Percentiles rank a stretch among this genome's conserved stretches.
Conservation (phyloP, 2,888 invertebrate species). For the Yponomeuta malinellus region DNA sequence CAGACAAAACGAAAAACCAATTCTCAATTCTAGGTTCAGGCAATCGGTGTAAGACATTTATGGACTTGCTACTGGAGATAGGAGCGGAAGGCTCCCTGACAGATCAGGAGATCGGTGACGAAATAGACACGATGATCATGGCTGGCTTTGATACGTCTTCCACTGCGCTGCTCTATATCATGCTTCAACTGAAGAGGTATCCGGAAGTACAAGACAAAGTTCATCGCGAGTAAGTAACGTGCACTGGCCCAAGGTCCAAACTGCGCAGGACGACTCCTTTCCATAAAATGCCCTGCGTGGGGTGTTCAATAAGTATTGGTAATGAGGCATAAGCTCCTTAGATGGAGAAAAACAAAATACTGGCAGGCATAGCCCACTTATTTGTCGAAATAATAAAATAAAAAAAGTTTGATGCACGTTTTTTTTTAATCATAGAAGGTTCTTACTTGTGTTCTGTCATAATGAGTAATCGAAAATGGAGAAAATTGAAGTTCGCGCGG, state of each 20-base stretch:
- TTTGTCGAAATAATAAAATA: too few species aligned
- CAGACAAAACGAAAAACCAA: neutral
- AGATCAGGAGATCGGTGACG: constrained; percentile 14
- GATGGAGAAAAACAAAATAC: too few species aligned
- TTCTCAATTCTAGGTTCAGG: constrained; percentile 3
- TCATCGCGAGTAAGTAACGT: constrained; percentile 15
- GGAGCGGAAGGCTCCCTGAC: constrained; percentile 12
- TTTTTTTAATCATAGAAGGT: too few species aligned
- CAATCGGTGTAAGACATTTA: constrained; percentile 12
- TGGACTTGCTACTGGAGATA: constrained; percentile 16
- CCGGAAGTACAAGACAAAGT: constrained; percentile 16
- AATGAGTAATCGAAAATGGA: too few species aligned
- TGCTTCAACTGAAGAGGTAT: constrained; percentile 14
- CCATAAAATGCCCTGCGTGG: too few species aligned
- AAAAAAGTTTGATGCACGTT: too few species aligned
- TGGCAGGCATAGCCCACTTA: too few species aligned
- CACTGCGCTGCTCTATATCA: neutral
- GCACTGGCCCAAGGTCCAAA: neutral
- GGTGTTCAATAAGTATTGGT: too few species aligned
- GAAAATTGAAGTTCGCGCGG: too few species aligned
- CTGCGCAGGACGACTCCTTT: too few species aligned
- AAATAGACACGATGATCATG: constrained; percentile 14
- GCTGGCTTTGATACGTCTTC: constrained; percentile 16
- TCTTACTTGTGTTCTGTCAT: too few species aligned
- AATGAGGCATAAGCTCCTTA: too few species aligned